These are phyloP conservation scores for Protonemura montana DNA, from an alignment of 2,888 invertebrate species.

Conservation along the genomic window DNA sequence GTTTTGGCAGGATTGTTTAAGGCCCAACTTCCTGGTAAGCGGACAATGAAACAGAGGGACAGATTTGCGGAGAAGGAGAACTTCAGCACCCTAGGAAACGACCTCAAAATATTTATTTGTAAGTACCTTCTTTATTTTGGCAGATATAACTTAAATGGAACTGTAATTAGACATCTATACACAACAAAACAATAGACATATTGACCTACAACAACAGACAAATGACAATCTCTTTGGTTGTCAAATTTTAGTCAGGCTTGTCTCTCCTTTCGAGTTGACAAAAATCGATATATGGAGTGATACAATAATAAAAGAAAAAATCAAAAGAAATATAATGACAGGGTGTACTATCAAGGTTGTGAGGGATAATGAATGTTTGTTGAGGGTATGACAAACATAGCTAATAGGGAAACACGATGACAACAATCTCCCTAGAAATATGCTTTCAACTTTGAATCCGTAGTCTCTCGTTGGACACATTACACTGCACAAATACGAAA, in stretches of 20 bases:
- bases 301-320: not conserved
- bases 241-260: constrained; percentile 7
- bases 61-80: too few species aligned
- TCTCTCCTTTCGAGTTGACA: constrained; percentile 12
- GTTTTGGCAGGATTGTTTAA: too few species aligned
- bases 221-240: not conserved
- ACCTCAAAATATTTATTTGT: not conserved
- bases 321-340: not conserved
- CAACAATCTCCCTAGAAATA: not conserved
- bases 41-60: too few species aligned
- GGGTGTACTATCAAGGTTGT: not conserved
- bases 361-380: not conserved
- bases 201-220: constrained; percentile 7
- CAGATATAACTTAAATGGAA: constrained; percentile 12
- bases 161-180: constrained; percentile 5
- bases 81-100: too few species aligned
- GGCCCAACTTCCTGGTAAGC: too few species aligned
- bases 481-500: not conserved
- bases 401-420: not conserved
- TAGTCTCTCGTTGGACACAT: not conserved
- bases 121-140: constrained; percentile 12
- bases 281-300: constrained; percentile 12
- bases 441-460: not conserved
- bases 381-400: not conserved
- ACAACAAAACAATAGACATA: constrained; percentile 12